Conservation (phyloP, 2,797 vertebrate species). For the Sebastes iracundus region DNA sequence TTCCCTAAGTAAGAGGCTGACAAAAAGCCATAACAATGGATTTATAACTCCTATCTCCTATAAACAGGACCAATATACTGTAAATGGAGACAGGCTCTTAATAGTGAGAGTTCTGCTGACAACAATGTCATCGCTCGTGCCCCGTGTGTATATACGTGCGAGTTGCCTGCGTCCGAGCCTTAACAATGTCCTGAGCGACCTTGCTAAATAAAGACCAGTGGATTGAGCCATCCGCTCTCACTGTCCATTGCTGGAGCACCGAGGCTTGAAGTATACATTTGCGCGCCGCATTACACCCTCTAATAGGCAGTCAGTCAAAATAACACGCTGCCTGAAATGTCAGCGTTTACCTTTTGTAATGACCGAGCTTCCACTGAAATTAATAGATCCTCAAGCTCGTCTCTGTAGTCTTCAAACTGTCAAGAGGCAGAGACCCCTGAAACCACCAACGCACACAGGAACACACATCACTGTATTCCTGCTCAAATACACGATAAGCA, state of each 20-base stretch:
- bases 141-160: not conserved
- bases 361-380: constrained; percentile 63
- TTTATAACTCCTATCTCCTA: constrained; percentile 65
- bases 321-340: constrained; percentile 77
- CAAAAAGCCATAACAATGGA: constrained; percentile 54
- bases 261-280: constrained; percentile 81
- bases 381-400: constrained; percentile 64
- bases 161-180: constrained; percentile 49
- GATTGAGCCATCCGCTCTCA: constrained; percentile 65
- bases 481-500: not conserved
- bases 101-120: constrained; percentile 56
- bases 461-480: not conserved
- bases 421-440: constrained; percentile 36
- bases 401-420: constrained; percentile 53
- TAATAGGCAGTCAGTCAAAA: constrained; percentile 82
- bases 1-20: constrained; percentile 43
- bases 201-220: constrained; percentile 74
- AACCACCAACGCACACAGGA: not conserved
- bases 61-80: constrained; percentile 69
- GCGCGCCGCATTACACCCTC: constrained; percentile 75
- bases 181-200: constrained; percentile 69
- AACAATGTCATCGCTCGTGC: constrained; percentile 38
- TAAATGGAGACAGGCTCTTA: constrained; percentile 64
- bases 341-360: constrained; percentile 79
- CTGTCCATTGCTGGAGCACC: constrained; percentile 67